Evolutionary conservation across 30 jellyfish, hydroid and myxozoan species (phyloP).

Genomic region (Mastigias papua): DNA sequence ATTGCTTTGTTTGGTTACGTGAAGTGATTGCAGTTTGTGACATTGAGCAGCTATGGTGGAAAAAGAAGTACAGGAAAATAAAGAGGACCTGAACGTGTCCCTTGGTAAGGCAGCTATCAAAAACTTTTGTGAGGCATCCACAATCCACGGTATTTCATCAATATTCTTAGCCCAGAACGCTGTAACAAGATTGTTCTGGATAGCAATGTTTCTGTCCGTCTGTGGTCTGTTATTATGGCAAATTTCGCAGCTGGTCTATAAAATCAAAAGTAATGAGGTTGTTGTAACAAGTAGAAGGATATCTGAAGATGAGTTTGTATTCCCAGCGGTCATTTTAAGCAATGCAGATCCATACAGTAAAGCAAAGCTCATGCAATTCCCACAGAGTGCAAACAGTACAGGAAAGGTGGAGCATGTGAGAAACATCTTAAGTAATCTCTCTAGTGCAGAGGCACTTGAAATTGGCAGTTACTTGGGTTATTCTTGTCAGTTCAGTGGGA

Average conservation of each 20-base stretch:
- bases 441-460: neutral
- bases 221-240: neutral
- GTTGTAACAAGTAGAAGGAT: neutral
- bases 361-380: neutral
- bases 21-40: no score
- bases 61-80: no score
- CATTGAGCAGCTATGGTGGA: no score
- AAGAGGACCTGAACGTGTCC: no score
- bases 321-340: constrained; percentile 37
- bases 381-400: neutral
- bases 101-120: neutral
- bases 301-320: neutral
- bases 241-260: neutral
- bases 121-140: neutral
- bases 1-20: no score
- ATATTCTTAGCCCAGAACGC: neutral
- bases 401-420: neutral
- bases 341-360: constrained; percentile 12
- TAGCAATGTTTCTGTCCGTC: neutral
- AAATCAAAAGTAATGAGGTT: neutral
- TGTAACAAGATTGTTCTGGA: neutral
- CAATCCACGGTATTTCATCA: neutral
- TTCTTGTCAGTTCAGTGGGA: neutral
- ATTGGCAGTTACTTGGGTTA: neutral
- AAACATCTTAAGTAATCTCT: neutral